Evolutionary conservation across 2,888 invertebrate genomes (phyloP).

Genomic region (Drosophila greeni): DNA sequence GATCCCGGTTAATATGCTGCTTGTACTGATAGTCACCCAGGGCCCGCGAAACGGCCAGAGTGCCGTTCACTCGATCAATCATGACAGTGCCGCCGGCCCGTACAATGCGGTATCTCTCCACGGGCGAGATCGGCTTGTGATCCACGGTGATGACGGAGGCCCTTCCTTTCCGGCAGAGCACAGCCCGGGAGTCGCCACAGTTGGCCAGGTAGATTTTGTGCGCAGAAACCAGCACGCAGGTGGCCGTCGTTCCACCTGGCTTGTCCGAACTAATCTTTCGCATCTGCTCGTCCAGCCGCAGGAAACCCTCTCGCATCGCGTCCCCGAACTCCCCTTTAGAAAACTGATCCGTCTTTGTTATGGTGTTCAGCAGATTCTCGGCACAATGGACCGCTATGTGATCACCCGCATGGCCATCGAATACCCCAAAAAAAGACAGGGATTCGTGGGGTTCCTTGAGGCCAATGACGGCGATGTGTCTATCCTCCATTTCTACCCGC

Average conservation of each 20-base stretch:
- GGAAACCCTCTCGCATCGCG: constrained; percentile 86
- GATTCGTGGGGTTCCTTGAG: constrained; percentile 85
- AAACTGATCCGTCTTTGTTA: constrained; percentile 93
- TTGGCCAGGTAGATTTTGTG: constrained; percentile 89
- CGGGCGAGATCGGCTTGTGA: constrained; percentile 93
- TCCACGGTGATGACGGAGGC: constrained; percentile 94
- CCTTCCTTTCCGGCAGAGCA: constrained; percentile 88
- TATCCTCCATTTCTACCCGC: constrained; percentile 98
- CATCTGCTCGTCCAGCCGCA: constrained; percentile 86
- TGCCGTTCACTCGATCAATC: constrained; percentile 97
- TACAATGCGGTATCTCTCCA: constrained; percentile 94
- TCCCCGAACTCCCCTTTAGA: constrained; percentile 85
- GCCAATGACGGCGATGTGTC: constrained; percentile 90
- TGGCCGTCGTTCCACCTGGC: constrained; percentile 97
- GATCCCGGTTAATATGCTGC: constrained; percentile 85
- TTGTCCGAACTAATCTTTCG: constrained; percentile 89
- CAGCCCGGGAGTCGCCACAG: constrained; percentile 96
- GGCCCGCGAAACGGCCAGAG: constrained; percentile 94
- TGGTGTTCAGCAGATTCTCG: constrained; percentile 89
- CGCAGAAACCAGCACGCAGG: constrained; percentile 94
- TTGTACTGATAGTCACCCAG: constrained; percentile 98
- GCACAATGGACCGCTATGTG: constrained; percentile 94
- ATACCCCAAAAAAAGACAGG: constrained; percentile 98
- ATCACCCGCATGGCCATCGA: constrained; percentile 98
- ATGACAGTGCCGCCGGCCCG: constrained; percentile 98